phyloP scores from a whole-genome alignment of 2,888 invertebrate genomes.

The Heteropelma amictum region DNA sequence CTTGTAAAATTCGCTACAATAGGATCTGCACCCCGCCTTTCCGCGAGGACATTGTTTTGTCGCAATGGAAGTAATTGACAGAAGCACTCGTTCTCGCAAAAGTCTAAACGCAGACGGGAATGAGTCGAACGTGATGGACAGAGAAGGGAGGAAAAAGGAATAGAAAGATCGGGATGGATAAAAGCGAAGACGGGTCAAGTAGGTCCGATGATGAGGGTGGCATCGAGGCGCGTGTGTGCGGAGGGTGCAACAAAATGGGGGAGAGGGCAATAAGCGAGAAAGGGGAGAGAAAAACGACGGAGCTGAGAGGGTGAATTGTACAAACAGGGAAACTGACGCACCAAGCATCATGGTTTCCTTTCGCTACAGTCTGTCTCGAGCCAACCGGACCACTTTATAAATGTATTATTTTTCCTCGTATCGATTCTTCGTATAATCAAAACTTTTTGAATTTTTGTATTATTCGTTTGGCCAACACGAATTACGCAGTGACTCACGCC shows the following conservation, averaged over 20 bases:
- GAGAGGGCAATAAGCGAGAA: constrained; percentile 51
- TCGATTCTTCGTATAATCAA: constrained; percentile 5
- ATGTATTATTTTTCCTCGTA: constrained; percentile 22
- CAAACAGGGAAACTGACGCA: constrained; percentile 69
- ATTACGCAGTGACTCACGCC: too few relatives aligned
- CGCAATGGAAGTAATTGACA: constrained; percentile 28
- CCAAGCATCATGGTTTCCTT: constrained; percentile 61
- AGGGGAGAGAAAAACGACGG: constrained; percentile 51
- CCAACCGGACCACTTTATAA: constrained; percentile 28
- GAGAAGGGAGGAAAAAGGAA: constrained; percentile 6
- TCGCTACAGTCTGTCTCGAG: constrained; percentile 66
- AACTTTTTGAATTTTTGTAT: background rate
- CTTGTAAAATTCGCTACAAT: background rate
- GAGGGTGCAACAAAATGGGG: constrained; percentile 45
- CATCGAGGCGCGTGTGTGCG: constrained; percentile 34
- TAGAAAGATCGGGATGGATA: constrained; percentile 48
- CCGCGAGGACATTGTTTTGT: background rate
- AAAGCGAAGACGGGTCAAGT: constrained; percentile 49
- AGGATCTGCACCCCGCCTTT: background rate
- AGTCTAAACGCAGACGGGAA: constrained; percentile 34
- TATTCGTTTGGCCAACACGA: background rate
- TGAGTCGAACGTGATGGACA: constrained; percentile 20
- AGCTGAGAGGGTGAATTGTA: constrained; percentile 65
- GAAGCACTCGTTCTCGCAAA: constrained; percentile 24
- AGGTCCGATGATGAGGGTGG: constrained; percentile 48